Evolutionary conservation across 2,888 invertebrate species (phyloP).

Genomic region (Pherbina coryleti): DNA sequence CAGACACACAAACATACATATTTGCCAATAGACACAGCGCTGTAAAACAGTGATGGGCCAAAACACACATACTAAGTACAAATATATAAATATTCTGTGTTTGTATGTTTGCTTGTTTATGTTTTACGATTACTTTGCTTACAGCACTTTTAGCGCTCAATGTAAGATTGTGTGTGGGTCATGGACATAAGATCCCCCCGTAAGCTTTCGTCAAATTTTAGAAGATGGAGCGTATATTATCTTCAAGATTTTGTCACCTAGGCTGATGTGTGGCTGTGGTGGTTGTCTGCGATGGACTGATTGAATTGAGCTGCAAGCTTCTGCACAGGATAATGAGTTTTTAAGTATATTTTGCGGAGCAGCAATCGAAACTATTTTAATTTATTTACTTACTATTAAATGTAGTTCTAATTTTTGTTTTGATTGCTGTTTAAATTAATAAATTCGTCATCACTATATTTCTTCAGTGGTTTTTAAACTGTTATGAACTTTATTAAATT

Average conservation of each 20-base stretch:
- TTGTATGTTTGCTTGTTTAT: slow-evolving; percentile 7
- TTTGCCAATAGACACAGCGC: background rate
- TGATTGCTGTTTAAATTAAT: no score
- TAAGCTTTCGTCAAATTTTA: slow-evolving; percentile 3
- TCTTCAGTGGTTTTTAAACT: no score
- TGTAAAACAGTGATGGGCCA: slow-evolving; percentile 15
- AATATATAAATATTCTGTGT: slow-evolving; percentile 2
- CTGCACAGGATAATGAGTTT: slow-evolving; percentile 20
- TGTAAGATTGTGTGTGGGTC: slow-evolving; percentile 23
- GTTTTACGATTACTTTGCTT: slow-evolving; percentile 9
- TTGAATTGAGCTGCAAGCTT: background rate
- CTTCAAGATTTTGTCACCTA: background rate
- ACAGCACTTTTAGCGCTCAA: slow-evolving; percentile 15
- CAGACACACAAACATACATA: background rate
- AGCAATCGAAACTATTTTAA: no score
- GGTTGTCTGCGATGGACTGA: background rate
- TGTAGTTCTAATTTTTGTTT: no score
- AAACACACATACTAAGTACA: slow-evolving; percentile 13
- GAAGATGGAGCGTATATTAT: no score
- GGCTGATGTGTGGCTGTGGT: background rate
- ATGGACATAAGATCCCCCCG: slow-evolving; percentile 16
- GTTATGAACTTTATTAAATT: no score
- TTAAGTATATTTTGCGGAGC: slow-evolving; percentile 13
- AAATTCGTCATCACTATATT: no score
- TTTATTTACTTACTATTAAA: no score